Evolutionary conservation across 1,140 invertebrate species (phyloP), one percentile per base, ranked within the genome.

Genomic region (Drosophila orosa): DNA sequence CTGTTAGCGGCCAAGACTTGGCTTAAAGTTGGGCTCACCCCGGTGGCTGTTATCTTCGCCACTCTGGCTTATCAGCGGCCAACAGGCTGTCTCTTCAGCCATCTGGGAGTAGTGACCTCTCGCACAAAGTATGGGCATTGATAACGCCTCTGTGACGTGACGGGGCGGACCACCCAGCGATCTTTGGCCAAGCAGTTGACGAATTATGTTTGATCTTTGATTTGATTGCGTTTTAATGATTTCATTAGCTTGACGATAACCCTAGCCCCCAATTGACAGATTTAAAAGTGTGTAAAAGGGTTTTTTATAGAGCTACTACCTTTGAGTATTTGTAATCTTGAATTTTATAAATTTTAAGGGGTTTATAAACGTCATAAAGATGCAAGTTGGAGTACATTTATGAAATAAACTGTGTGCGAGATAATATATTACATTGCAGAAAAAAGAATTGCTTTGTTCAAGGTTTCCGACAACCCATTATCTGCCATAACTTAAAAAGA

Each of bases 71-170:
- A 71, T 71, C 67, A 27, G 17, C 15, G 8, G 17, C 39, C 24
- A 24, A 19, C 15, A 37, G 19, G 40, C 39, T 17, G 31, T 24
- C 5, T 29, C 4, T 62, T 62, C 62, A 31, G 10, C n/a, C 63
- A 47, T 39, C 63, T 57, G 67, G 22, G 67, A 19, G 50, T 69
- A 57, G 27, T 71, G 65, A 68, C 65, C 65, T 42, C 45, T 19
- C 40, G 40, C 15, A 39, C 15, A 29, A 39, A 31, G 57, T 33
- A 13, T 22, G 37, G 37, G 6, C 12, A 57, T 60, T 63, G 61
- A 63, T 63, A 63, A 63, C 12, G n/a, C 15, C 15, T 40, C 15
- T 13, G 35, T 62, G 35, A 29, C 25, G 17, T 27, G 15, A 27
- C 13, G 13, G 3, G 3, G 25, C 19, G 40, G 5, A 50, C n/a